phyloP scores from a whole-genome alignment of 2,797 vertebrate genomes.

The Sebastolobus alascanus region DNA sequence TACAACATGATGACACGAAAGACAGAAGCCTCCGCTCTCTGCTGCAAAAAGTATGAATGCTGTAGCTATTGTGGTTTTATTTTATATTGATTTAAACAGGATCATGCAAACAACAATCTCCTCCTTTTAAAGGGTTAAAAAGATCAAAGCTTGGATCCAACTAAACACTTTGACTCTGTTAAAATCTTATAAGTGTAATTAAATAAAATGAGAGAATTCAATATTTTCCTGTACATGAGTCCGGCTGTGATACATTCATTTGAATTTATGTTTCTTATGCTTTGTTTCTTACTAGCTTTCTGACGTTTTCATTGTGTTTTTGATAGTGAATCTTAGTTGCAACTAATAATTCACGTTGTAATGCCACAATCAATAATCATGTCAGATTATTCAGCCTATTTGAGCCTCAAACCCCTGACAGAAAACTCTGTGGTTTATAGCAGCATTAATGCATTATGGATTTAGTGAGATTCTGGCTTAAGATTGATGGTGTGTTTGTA shows the following conservation, averaged over 20 bases:
- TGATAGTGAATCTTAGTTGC: conserved; percentile 2
- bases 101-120: background rate
- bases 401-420: background rate
- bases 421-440: background rate
- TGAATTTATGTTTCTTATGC: background rate
- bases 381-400: background rate
- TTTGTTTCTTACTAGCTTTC: background rate
- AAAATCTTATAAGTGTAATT: background rate
- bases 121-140: background rate
- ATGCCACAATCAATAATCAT: background rate
- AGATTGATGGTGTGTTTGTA: background rate
- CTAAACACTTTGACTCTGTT: background rate
- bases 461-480: background rate
- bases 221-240: background rate
- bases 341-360: background rate
- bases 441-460: background rate
- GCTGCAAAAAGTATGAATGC: background rate
- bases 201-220: background rate
- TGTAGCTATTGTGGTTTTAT: background rate
- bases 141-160: background rate
- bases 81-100: background rate
- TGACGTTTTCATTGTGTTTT: background rate
- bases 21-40: background rate
- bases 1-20: too few species aligned
- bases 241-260: too few species aligned